These are phyloP conservation scores for Trichogramma dendrolimi DNA, from an alignment of 2,888 invertebrate genomes.

Conservation along the genomic window DNA sequence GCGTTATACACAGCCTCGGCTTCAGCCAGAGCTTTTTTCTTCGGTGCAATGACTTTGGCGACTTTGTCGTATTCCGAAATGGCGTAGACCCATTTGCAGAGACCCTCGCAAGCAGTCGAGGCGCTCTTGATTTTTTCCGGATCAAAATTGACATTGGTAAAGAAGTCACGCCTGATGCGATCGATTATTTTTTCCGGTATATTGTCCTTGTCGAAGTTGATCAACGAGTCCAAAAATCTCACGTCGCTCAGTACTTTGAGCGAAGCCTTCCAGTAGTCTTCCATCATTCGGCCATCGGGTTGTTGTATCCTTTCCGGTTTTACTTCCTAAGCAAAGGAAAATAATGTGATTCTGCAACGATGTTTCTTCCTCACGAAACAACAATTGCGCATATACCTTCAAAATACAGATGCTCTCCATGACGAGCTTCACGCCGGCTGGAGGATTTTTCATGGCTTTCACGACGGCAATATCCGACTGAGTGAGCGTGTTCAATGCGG, in stretches of 20 bases:
- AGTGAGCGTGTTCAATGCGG: conserved; percentile 85
- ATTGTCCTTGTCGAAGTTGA: conserved; percentile 90
- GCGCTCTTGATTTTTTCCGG: conserved; percentile 85
- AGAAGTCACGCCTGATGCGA: conserved; percentile 74
- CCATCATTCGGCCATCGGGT: conserved; percentile 77
- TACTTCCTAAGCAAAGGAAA: conserved; percentile 58
- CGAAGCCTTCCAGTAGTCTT: conserved; percentile 92
- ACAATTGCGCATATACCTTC: conserved; percentile 56
- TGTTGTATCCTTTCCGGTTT: conserved; percentile 85
- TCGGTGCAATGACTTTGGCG: conserved; percentile 87
- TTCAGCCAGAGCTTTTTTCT: conserved; percentile 81
- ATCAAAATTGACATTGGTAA: conserved; percentile 82
- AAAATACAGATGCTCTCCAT: conserved; percentile 96
- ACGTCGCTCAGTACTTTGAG: conserved; percentile 84
- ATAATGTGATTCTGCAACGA: not conserved
- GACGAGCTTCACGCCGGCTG: conserved; percentile 80
- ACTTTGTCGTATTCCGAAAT: conserved; percentile 93
- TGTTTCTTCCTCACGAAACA: not conserved
- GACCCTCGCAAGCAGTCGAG: conserved; percentile 84
- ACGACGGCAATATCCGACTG: conserved; percentile 87
- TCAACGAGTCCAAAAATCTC: conserved; percentile 82
- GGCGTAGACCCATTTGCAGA: conserved; percentile 93
- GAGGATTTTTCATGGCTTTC: conserved; percentile 96
- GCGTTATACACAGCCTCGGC: conserved; percentile 77
- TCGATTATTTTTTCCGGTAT: conserved; percentile 80